Evolutionary conservation across 2,888 invertebrate species (phyloP).

Genomic region (Drosophila rubida): DNA sequence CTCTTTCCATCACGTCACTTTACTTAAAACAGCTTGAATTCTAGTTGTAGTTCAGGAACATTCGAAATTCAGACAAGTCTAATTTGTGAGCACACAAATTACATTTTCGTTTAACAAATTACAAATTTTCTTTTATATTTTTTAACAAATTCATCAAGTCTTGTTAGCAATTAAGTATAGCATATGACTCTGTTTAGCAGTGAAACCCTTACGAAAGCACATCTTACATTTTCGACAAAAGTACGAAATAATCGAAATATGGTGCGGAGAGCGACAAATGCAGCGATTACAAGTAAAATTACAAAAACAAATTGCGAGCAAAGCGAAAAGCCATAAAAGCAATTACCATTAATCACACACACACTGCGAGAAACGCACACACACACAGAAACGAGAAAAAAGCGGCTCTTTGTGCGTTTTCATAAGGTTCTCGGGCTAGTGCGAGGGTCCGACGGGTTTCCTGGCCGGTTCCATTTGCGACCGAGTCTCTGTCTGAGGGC

Average conservation of each 20-base stretch:
- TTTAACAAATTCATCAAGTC: too few species aligned
- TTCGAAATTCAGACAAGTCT: too few species aligned
- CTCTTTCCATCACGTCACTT: too few species aligned
- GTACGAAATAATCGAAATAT: background rate
- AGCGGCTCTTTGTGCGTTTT: background rate
- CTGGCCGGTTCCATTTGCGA: background rate
- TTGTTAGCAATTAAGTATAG: too few species aligned
- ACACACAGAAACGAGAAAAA: background rate
- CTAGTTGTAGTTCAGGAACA: too few species aligned
- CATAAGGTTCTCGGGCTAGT: background rate
- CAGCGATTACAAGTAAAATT: conserved; percentile 44
- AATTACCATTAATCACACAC: conserved; percentile 63
- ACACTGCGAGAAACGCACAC: conserved; percentile 22
- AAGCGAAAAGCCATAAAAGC: conserved; percentile 41
- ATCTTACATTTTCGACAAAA: background rate
- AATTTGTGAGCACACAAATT: too few species aligned
- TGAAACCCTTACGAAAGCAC: background rate
- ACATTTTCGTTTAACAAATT: too few species aligned
- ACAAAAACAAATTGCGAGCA: conserved; percentile 40
- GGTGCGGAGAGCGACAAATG: background rate
- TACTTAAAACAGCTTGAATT: too few species aligned
- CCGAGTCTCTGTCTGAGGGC: background rate
- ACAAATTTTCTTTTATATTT: too few species aligned
- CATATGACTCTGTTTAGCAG: too few species aligned
- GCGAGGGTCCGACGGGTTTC: background rate